These are phyloP conservation scores for Calosoma granatense DNA, from an alignment of 1,140 invertebrate species.

Conservation along the genomic window DNA sequence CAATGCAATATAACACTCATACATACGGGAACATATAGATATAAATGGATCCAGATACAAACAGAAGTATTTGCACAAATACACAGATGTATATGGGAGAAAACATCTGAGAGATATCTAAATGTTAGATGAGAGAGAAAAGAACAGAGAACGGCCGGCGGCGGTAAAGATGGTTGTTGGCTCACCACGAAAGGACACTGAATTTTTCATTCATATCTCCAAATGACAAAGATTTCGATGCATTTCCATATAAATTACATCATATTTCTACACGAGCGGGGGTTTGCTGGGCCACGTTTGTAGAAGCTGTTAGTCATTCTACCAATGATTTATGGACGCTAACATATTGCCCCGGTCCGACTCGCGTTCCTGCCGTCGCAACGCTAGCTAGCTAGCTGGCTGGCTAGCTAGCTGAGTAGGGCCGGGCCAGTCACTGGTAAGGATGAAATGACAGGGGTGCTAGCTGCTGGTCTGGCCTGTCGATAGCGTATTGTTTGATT, in stretches of 20 bases:
- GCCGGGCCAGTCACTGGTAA: no score
- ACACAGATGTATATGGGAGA: neutral
- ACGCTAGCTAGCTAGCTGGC: neutral
- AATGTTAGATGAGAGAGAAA: no score
- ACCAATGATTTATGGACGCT: constrained; percentile 35
- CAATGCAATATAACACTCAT: no score
- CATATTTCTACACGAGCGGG: constrained; percentile 49
- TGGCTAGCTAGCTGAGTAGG: neutral
- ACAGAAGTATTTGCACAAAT: neutral
- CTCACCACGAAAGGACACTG: constrained; percentile 22
- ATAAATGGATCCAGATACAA: neutral
- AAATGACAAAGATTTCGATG: constrained; percentile 54
- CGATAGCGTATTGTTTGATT: no score
- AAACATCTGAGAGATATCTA: no score
- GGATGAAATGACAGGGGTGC: no score
- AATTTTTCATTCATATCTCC: constrained; percentile 53
- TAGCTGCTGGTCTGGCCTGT: no score
- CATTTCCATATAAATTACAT: constrained; percentile 58
- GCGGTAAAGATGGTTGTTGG: constrained; percentile 15
- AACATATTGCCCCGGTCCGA: constrained; percentile 30
- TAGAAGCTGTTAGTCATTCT: constrained; percentile 35
- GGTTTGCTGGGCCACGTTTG: constrained; percentile 28
- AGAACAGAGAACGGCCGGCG: constrained; percentile 21
- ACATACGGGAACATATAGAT: neutral
- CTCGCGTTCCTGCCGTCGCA: neutral